Evolutionary conservation across 1,140 invertebrate genomes (phyloP), one percentile per base, ranked within the genome.

Genomic region (Drosophila kepulauana): DNA sequence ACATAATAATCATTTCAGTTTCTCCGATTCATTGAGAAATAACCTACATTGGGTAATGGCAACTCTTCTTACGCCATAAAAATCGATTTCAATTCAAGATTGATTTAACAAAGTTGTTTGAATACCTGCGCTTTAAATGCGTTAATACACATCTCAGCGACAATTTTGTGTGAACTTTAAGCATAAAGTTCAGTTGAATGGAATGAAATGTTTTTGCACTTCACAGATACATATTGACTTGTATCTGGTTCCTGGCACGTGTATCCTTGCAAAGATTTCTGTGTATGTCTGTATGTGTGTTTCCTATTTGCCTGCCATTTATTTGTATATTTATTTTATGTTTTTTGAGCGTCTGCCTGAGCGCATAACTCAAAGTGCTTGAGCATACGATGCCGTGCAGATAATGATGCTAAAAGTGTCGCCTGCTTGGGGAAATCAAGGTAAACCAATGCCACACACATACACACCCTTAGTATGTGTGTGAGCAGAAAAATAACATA

Each of bases 341-440:
- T 71, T 84, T 89, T 84, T 78, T 78, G 70, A 88, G 67, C 80
- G 80, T 89, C 80, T 88, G 84, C 80, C 71, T 46, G 61, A 52
- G 56, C 78, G 78, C 84, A 89, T 88, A 85, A 88, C 81, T 88
- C 85, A 89, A 88, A 85, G 85, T 76, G 75, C 85, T 88, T 76
- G 71, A 81, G 85, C 68, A 71, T 75, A 65, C 78, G 78, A 79
- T 88, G 70, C 54, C 78, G 71, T 89, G 85, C 81, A 89, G 85
- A 88, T 88, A 88, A 88, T 88, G 86, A 89, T 88, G 85, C 81
- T 63, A 73, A 89, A 88, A 88, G 85, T 89, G 81, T 89, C 81
- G 75, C 78, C 30, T 43, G 33, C 1, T 16, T 57, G 48, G 35
- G 62, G 28, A 62, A 69, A 69, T 76, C 59, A 78, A 84, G 82